Conservation (phyloP, 2,113 vertebrate genomes). For the Silurus asotus region DNA sequence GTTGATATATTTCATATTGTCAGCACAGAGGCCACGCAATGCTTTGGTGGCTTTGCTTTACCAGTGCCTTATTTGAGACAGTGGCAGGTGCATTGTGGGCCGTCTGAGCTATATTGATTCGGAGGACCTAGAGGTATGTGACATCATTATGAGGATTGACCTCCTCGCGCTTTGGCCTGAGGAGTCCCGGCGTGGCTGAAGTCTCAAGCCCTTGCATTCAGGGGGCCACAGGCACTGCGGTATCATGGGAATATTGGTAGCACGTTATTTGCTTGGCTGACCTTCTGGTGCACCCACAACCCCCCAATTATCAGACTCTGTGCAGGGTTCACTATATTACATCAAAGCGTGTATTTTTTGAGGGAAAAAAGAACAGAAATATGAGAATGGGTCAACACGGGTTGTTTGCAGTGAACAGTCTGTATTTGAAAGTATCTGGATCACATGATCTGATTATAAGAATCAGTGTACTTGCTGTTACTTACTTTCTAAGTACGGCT, state of each 20-base stretch:
- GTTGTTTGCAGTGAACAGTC: not conserved
- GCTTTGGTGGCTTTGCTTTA: slow-evolving; percentile 63
- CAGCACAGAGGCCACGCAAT: slow-evolving; percentile 60
- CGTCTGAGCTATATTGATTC: slow-evolving; percentile 71
- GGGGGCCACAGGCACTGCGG: slow-evolving; percentile 54
- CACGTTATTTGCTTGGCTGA: slow-evolving; percentile 77
- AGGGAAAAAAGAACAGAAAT: not conserved
- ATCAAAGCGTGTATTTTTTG: slow-evolving; percentile 26
- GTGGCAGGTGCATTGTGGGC: slow-evolving; percentile 65
- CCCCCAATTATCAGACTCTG: slow-evolving; percentile 55
- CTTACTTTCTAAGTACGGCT: not conserved
- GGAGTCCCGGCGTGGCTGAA: slow-evolving; percentile 63
- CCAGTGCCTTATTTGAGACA: slow-evolving; percentile 72
- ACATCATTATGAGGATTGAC: slow-evolving; percentile 78
- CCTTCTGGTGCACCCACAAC: slow-evolving; percentile 59
- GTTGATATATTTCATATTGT: slow-evolving; percentile 63
- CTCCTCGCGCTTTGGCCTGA: slow-evolving; percentile 74
- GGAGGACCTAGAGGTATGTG: slow-evolving; percentile 76
- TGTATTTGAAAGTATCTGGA: not conserved
- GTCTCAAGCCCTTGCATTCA: slow-evolving; percentile 22
- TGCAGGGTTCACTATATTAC: slow-evolving; percentile 51
- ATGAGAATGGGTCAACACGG: not conserved
- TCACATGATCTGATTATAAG: not conserved
- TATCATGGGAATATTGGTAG: slow-evolving; percentile 68
- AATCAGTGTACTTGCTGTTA: not conserved